Conservation (phyloP, 2,113 vertebrate species). For the Eptatretus burgeri region DNA sequence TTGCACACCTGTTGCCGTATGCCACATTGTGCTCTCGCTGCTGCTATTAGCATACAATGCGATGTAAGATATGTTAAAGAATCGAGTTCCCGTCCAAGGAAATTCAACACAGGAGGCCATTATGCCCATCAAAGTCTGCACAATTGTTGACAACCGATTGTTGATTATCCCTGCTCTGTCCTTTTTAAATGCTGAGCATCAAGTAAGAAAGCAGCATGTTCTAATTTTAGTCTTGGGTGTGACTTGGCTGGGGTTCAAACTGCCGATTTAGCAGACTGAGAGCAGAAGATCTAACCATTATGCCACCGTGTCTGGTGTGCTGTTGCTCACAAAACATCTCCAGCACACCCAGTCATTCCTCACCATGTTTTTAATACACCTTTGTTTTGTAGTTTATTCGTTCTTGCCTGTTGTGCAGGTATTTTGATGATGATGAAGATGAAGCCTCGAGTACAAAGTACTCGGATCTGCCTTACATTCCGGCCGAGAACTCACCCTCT, state of each 20-base stretch:
- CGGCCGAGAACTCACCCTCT: slow-evolving; percentile 85
- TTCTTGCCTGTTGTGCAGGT: slow-evolving; percentile 19
- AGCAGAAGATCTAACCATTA: too few species aligned
- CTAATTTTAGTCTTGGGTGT: too few species aligned
- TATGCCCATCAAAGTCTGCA: too few species aligned
- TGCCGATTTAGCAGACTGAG: too few species aligned
- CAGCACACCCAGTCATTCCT: neutral
- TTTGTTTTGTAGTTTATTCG: neutral
- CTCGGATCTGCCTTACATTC: slow-evolving; percentile 64
- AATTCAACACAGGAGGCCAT: too few species aligned
- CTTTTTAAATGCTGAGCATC: too few species aligned
- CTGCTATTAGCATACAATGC: too few species aligned
- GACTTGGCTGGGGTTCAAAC: too few species aligned
- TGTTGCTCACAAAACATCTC: neutral
- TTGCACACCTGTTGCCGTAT: too few species aligned
- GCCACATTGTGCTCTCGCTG: too few species aligned
- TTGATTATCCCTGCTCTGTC: neutral
- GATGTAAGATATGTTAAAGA: too few species aligned
- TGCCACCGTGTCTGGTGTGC: neutral
- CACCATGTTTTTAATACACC: neutral
- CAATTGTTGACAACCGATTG: neutral
- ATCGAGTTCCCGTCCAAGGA: neutral
- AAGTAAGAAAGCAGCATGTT: too few species aligned
- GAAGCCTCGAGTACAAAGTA: slow-evolving; percentile 39
- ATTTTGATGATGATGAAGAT: slow-evolving; percentile 83